Conservation (phyloP, 2,888 invertebrate genomes). For the Pycnomerus fuliginosus region DNA sequence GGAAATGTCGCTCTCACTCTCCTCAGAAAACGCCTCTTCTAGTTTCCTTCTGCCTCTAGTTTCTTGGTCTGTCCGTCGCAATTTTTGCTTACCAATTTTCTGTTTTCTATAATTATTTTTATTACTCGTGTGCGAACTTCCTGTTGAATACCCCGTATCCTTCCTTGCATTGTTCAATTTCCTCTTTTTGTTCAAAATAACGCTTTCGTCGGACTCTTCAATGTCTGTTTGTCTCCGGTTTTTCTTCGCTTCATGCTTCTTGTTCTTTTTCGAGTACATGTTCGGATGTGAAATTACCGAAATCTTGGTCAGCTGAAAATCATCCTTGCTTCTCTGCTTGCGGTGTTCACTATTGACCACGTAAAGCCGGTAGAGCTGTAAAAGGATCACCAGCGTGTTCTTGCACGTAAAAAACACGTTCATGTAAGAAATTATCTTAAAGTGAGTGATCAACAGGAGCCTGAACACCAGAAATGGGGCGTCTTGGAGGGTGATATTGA, state of each 20-base stretch:
- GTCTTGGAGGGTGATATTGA: slow-evolving; percentile 84
- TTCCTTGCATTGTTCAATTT: slow-evolving; percentile 53
- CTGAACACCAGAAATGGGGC: slow-evolving; percentile 86
- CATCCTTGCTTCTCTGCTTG: slow-evolving; percentile 48
- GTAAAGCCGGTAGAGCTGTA: slow-evolving; percentile 82
- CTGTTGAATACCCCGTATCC: slow-evolving; percentile 70
- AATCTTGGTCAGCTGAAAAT: slow-evolving; percentile 54
- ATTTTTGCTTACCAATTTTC: slow-evolving; percentile 46
- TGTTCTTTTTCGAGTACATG: slow-evolving; percentile 36
- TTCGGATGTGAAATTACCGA: slow-evolving; percentile 57
- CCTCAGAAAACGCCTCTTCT: slow-evolving; percentile 42
- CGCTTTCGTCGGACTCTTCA: slow-evolving; percentile 28
- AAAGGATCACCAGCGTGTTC: slow-evolving; percentile 82
- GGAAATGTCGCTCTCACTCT: slow-evolving; percentile 36
- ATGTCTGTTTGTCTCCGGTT: too few relatives aligned
- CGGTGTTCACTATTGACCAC: slow-evolving; percentile 73
- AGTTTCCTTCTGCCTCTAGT: slow-evolving; percentile 31
- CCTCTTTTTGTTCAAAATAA: slow-evolving; percentile 36
- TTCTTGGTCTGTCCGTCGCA: slow-evolving; percentile 38
- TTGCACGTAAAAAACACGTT: slow-evolving; percentile 96
- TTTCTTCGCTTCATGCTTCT: slow-evolving; percentile 38
- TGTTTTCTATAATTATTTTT: slow-evolving; percentile 34
- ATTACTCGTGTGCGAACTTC: slow-evolving; percentile 60
- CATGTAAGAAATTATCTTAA: slow-evolving; percentile 89
- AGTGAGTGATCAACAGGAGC: slow-evolving; percentile 82